These are phyloP conservation scores for Phrynocephalus versicolor DNA, from an alignment of 2,113 vertebrate species.

Conservation along the genomic window DNA sequence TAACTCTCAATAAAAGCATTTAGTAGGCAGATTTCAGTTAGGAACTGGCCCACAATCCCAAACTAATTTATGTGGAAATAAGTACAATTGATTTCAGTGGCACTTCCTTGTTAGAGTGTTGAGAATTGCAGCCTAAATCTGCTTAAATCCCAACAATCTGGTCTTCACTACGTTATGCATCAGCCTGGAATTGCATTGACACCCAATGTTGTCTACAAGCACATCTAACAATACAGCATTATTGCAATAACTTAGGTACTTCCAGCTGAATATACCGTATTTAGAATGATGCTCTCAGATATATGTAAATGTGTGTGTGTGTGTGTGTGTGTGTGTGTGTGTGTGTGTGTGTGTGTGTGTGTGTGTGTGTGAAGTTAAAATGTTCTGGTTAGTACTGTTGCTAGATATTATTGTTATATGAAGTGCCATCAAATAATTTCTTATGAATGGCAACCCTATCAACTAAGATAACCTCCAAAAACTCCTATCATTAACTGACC, in stretches of 20 bases:
- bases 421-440: background rate
- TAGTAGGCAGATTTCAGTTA: background rate
- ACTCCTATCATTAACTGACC: no score
- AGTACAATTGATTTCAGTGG: background rate
- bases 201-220: background rate
- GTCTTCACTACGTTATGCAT: background rate
- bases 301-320: background rate
- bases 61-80: slow-evolving; percentile 14
- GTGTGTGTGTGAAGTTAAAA: background rate
- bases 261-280: background rate
- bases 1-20: background rate
- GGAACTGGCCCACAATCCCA: background rate
- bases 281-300: background rate
- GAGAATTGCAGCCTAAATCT: background rate
- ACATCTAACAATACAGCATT: background rate
- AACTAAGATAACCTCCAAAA: no score
- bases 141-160: slow-evolving; percentile 10
- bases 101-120: background rate
- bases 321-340: no score
- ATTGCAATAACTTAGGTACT: background rate
- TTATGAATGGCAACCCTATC: no score
- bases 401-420: background rate
- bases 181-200: background rate
- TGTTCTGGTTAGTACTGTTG: background rate
- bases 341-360: no score